phyloP scores from a whole-genome alignment of 2,797 vertebrate species.

The Platyrinchus mystaceus region DNA sequence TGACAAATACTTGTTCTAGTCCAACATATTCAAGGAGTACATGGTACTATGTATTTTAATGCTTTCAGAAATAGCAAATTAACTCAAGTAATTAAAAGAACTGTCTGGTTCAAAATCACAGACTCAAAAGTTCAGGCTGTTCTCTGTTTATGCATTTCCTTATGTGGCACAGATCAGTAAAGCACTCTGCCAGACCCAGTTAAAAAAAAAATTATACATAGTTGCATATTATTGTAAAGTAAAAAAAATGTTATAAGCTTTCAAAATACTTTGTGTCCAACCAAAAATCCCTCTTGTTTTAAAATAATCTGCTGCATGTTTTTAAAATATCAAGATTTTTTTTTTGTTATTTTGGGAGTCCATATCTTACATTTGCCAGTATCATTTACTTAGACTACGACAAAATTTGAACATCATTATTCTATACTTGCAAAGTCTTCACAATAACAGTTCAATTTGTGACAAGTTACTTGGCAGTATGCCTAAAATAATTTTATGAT shows the following conservation, averaged over 20 bases:
- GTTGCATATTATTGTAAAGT: neutral
- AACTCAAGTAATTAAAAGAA: neutral
- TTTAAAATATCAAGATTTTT: neutral
- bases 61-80: neutral
- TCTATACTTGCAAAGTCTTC: neutral
- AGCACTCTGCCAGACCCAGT: neutral
- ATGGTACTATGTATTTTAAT: neutral
- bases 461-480: neutral
- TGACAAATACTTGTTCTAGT: neutral
- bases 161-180: neutral
- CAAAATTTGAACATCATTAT: neutral
- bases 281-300: neutral
- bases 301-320: neutral
- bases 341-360: neutral
- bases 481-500: neutral
- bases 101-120: neutral
- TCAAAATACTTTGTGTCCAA: neutral
- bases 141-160: neutral
- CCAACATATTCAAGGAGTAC: neutral
- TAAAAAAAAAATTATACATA: neutral
- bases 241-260: neutral
- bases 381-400: neutral
- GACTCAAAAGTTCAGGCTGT: neutral
- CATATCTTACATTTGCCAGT: neutral
- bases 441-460: neutral